These are phyloP conservation scores for Drosophila maculinotata DNA, from an alignment of 2,888 invertebrate genomes.

Conservation along the genomic window DNA sequence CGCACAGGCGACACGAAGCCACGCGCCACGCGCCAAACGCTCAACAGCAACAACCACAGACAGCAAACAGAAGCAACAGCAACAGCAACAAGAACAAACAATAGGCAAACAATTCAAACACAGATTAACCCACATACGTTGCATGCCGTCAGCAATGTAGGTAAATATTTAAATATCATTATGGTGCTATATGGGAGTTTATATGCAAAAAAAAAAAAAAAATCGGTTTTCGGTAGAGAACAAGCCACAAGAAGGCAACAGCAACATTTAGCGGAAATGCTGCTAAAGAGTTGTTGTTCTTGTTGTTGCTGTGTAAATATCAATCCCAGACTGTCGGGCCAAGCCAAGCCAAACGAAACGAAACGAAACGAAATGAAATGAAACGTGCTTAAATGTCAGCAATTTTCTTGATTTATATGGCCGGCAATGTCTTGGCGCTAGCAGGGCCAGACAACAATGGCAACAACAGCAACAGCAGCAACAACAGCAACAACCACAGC, in stretches of 20 bases:
- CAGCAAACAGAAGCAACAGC: slow-evolving; percentile 15
- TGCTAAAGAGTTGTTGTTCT: slow-evolving; percentile 53
- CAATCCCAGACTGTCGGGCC: slow-evolving; percentile 27
- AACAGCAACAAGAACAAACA: slow-evolving; percentile 26
- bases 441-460: slow-evolving; percentile 59
- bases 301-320: slow-evolving; percentile 51
- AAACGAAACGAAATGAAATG: slow-evolving; percentile 60
- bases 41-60: slow-evolving; percentile 14
- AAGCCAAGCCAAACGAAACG: slow-evolving; percentile 29
- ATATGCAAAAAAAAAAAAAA: slow-evolving; percentile 43
- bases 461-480: slow-evolving; percentile 48
- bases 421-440: slow-evolving; percentile 65
- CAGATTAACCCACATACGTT: slow-evolving; percentile 76
- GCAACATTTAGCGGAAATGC: slow-evolving; percentile 69
- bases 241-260: slow-evolving; percentile 20
- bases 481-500: slow-evolving; percentile 10
- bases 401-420: slow-evolving; percentile 80
- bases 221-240: slow-evolving; percentile 53
- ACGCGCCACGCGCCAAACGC: slow-evolving; percentile 13
- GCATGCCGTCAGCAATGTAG: slow-evolving; percentile 63
- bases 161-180: slow-evolving; percentile 82
- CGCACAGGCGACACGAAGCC: slow-evolving; percentile 30
- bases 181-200: slow-evolving; percentile 32
- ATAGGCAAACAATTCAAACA: slow-evolving; percentile 69
- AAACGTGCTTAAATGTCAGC: slow-evolving; percentile 81